Evolutionary conservation across 92 coral and sea anemone genomes (phyloP).

Genomic region (Parazoanthus swiftii): DNA sequence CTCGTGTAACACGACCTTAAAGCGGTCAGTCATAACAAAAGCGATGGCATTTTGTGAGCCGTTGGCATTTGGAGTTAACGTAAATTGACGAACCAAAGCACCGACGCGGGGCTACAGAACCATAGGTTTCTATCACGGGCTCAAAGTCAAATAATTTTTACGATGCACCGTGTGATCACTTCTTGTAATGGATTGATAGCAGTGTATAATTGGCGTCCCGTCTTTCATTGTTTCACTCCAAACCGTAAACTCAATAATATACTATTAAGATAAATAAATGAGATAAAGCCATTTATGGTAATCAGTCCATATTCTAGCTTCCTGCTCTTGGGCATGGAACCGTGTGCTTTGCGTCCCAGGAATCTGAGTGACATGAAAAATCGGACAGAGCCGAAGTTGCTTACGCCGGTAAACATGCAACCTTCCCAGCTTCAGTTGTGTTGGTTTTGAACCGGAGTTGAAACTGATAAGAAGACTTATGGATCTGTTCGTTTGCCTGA

Average conservation of each 20-base stretch:
- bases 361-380: background rate
- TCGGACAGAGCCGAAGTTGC: background rate
- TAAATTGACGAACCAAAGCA: background rate
- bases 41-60: background rate
- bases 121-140: too few species aligned
- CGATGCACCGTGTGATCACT: too few species aligned
- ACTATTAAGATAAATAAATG: slow-evolving; percentile 27
- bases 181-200: too few species aligned
- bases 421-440: background rate
- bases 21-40: background rate
- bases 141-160: too few species aligned
- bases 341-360: background rate
- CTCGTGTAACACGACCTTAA: too few species aligned
- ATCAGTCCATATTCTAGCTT: background rate
- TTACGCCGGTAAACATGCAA: background rate
- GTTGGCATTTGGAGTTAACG: background rate
- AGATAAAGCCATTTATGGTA: slow-evolving; percentile 10
- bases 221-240: too few species aligned
- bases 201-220: too few species aligned
- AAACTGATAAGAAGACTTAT: background rate
- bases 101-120: too few species aligned
- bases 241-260: background rate
- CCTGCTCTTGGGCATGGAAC: background rate
- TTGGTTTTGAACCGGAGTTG: background rate
- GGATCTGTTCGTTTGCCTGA: background rate